These are phyloP conservation scores for Oryzias javanicus DNA, from an alignment of 2,113 vertebrate genomes.

Conservation along the genomic window DNA sequence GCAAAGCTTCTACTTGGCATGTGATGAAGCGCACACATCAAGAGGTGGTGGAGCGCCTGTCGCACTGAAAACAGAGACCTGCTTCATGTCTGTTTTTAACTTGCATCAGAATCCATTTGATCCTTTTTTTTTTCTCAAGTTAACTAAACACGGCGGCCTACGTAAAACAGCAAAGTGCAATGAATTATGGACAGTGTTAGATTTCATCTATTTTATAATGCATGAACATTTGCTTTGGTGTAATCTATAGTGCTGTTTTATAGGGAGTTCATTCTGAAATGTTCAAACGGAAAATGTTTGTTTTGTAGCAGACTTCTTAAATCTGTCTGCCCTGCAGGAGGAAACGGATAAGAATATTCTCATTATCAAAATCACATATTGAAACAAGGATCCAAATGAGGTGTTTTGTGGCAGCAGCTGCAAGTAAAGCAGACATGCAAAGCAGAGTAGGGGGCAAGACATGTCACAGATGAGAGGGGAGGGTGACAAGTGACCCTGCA, in stretches of 20 bases:
- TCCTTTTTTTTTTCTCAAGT: slow-evolving; percentile 4
- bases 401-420: slow-evolving; percentile 48
- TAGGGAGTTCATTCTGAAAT: slow-evolving; percentile 2
- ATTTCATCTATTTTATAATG: slow-evolving; percentile 12
- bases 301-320: not conserved
- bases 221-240: slow-evolving; percentile 2
- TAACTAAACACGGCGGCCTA: slow-evolving; percentile 17
- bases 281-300: not conserved
- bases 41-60: slow-evolving; percentile 5
- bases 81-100: not conserved
- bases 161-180: not conserved
- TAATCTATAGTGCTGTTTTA: slow-evolving; percentile 11
- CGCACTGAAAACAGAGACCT: slow-evolving; percentile 10
- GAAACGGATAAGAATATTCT: too few species aligned
- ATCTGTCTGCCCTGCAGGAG: slow-evolving; percentile 12
- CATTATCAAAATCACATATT: slow-evolving; percentile 22
- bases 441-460: slow-evolving; percentile 9
- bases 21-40: slow-evolving; percentile 21
- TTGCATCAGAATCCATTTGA: slow-evolving; percentile 18
- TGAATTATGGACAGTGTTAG: slow-evolving; percentile 23
- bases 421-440: slow-evolving; percentile 26
- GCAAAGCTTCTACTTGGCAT: slow-evolving; percentile 20
- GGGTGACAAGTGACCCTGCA: slow-evolving; percentile 70
- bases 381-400: not conserved
- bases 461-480: slow-evolving; percentile 31